Conservation (phyloP, 2,113 vertebrate species). For the Toxotes chatareus region DNA sequence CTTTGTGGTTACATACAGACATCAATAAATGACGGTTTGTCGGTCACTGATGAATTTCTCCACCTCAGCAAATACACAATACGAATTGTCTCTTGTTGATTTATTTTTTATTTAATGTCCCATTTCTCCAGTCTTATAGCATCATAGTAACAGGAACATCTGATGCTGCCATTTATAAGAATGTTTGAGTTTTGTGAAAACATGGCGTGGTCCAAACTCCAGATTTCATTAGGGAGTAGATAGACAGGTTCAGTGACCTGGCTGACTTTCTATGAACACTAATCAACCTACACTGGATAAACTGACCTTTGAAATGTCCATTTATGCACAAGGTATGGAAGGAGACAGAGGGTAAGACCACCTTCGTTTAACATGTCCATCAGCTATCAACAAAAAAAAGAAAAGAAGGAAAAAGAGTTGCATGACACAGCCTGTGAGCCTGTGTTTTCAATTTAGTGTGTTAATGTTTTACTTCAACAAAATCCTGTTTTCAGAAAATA, state of each 20-base stretch:
- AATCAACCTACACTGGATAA: conserved; percentile 10
- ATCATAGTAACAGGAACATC: neutral
- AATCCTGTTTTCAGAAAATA: neutral
- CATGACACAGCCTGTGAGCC: neutral
- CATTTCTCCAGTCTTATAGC: neutral
- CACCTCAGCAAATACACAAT: neutral
- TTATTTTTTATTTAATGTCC: neutral
- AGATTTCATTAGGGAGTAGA: neutral
- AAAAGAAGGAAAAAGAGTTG: no score
- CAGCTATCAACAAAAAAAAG: neutral
- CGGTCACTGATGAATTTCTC: neutral
- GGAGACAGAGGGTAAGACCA: neutral
- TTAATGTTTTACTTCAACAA: neutral
- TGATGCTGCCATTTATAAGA: no score
- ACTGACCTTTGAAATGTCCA: conserved; percentile 6
- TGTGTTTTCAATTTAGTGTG: neutral
- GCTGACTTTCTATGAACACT: neutral
- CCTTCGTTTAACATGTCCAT: neutral
- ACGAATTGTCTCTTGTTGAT: no score
- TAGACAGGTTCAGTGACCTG: neutral
- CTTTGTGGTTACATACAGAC: neutral
- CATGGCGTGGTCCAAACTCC: conserved; percentile 9
- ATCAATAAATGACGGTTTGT: neutral
- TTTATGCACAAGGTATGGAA: conserved; percentile 2
- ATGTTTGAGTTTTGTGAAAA: neutral